Evolutionary conservation across 2,797 vertebrate species (phyloP).

Genomic region (Austrolebias charrua): DNA sequence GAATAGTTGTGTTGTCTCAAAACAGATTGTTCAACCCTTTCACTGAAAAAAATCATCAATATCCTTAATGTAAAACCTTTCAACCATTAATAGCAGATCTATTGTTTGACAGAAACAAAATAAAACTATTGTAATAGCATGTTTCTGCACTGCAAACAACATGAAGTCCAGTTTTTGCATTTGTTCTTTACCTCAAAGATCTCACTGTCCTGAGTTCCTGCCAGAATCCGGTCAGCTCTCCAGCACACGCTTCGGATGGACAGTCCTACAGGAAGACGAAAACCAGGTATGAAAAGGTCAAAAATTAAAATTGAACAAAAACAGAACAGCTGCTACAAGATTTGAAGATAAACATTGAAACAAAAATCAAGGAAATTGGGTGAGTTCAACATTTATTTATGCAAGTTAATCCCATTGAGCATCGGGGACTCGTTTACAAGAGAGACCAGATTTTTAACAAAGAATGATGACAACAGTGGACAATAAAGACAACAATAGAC

Average conservation of each 20-base stretch:
- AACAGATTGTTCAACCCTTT: too few relatives aligned
- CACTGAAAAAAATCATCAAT: too few relatives aligned
- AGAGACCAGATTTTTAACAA: too few relatives aligned
- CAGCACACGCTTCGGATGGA: constrained; percentile 97
- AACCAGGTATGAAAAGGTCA: neutral
- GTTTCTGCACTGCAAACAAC: neutral
- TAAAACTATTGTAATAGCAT: neutral
- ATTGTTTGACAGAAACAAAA: neutral
- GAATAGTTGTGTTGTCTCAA: too few relatives aligned
- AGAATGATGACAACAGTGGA: too few relatives aligned
- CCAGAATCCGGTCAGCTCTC: constrained; percentile 91
- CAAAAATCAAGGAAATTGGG: too few relatives aligned
- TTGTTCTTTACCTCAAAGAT: constrained; percentile 85
- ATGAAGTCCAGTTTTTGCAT: neutral
- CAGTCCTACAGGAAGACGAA: constrained; percentile 77
- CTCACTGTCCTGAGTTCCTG: constrained; percentile 95
- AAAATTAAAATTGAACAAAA: neutral
- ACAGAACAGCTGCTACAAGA: neutral
- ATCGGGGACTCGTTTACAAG: too few relatives aligned
- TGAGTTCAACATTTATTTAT: too few relatives aligned
- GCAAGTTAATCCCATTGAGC: too few relatives aligned
- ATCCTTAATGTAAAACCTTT: neutral
- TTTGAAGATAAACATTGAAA: too few relatives aligned
- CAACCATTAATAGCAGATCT: neutral
- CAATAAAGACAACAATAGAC: too few relatives aligned